Percentiles rank a stretch among this genome's conserved stretches.
Conservation (phyloP, 2,888 invertebrate species). For the Philereme vetulata region DNA sequence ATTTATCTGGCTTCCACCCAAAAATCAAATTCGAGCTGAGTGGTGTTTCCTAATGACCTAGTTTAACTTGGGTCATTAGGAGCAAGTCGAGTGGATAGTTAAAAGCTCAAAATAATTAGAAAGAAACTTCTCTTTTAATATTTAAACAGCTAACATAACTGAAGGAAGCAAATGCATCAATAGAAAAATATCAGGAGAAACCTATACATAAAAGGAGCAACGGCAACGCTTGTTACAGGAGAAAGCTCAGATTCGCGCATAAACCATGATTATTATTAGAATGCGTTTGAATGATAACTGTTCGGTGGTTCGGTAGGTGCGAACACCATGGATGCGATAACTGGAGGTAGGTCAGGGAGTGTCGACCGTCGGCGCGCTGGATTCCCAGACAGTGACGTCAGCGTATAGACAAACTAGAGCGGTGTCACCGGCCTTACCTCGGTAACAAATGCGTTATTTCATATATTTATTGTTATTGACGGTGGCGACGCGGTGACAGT, state of each 20-base stretch:
- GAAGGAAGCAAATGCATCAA: too few relatives aligned
- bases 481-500: conserved; percentile 79
- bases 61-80: conserved; percentile 30
- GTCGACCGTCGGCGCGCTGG: conserved; percentile 62
- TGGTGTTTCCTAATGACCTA: conserved; percentile 22
- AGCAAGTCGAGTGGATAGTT: conserved; percentile 27
- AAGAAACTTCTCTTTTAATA: neutral
- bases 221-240: neutral
- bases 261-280: neutral
- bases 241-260: neutral
- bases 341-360: conserved; percentile 81
- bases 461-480: conserved; percentile 80
- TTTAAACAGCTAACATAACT: too few relatives aligned
- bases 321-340: conserved; percentile 47
- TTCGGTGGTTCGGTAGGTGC: conserved; percentile 32
- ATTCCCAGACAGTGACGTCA: conserved; percentile 82
- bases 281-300: conserved; percentile 11
- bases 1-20: conserved; percentile 35
- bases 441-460: conserved; percentile 75
- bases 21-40: conserved; percentile 26
- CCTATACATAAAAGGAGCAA: too few relatives aligned
- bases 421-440: conserved; percentile 75
- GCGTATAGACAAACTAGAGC: conserved; percentile 79
- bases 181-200: too few relatives aligned
- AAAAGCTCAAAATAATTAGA: conserved; percentile 12